These are phyloP conservation scores for Ptilorrhoa leucosticta DNA, from an alignment of 2,113 vertebrate species.

Conservation along the genomic window DNA sequence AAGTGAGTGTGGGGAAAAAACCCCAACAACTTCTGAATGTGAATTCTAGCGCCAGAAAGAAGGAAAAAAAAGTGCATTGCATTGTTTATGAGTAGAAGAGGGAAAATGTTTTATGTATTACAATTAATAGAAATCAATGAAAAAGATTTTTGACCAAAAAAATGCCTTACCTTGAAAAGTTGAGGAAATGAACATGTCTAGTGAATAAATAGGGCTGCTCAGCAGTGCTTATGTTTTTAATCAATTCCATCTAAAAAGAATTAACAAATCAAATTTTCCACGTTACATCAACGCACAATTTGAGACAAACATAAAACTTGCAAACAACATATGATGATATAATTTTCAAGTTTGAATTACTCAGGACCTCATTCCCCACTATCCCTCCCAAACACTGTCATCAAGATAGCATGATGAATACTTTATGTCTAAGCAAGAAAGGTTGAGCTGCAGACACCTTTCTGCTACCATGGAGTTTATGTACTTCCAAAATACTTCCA, in stretches of 20 bases:
- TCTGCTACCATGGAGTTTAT: background rate
- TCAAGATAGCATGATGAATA: background rate
- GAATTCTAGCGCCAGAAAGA: background rate
- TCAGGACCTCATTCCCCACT: background rate
- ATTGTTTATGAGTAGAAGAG: background rate
- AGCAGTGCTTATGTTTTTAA: constrained; percentile 94
- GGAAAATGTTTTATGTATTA: background rate
- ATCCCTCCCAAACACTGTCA: background rate
- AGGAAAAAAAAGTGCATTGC: background rate
- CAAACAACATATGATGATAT: background rate
- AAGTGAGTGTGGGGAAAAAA: background rate
- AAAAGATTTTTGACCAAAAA: background rate
- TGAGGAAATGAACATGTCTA: constrained; percentile 97
- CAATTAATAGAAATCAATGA: background rate
- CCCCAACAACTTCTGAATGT: background rate
- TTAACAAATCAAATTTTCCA: constrained; percentile 50
- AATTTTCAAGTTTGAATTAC: background rate
- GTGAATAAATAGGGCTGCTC: constrained; percentile 97
- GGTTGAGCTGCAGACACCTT: background rate
- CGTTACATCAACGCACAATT: background rate
- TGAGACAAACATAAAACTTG: constrained; percentile 16
- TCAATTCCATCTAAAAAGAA: constrained; percentile 89
- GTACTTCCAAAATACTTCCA: background rate
- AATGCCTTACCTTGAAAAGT: constrained; percentile 91
- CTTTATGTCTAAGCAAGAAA: background rate